Evolutionary conservation across 1,140 invertebrate species (phyloP).

Genomic region (Wiebesia pumilae): DNA sequence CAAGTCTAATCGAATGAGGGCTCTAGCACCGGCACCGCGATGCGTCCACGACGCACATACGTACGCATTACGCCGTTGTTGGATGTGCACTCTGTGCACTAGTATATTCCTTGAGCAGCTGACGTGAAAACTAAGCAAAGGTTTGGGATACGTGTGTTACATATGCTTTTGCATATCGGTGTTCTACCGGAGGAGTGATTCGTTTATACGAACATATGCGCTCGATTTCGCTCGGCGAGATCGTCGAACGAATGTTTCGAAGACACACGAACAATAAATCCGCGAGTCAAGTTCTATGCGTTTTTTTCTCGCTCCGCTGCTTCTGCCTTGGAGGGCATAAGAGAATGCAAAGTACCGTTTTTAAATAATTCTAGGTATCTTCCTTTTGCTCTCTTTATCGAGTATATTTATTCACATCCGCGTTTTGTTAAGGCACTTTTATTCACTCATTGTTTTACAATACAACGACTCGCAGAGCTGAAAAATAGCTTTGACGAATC

Average conservation of each 20-base stretch:
- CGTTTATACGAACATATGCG: not conserved
- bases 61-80: not conserved
- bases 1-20: conserved; percentile 5
- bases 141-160: too few relatives aligned
- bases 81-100: conserved; percentile 36
- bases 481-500: too few relatives aligned
- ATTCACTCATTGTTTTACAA: not conserved
- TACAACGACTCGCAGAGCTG: too few relatives aligned
- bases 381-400: not conserved
- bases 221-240: not conserved
- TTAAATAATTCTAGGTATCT: conserved; percentile 29
- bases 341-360: conserved; percentile 30
- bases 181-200: not conserved
- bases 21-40: not conserved
- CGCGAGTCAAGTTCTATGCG: not conserved
- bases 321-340: not conserved
- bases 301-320: not conserved
- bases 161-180: too few relatives aligned
- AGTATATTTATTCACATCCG: not conserved
- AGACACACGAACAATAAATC: not conserved
- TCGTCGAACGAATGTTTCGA: not conserved
- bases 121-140: not conserved
- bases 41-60: not conserved
- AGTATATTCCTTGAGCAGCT: conserved; percentile 55
- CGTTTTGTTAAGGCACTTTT: too few relatives aligned